These are phyloP conservation scores for Drosophila tropicalis DNA, from an alignment of 1,140 invertebrate genomes.

Conservation along the genomic window DNA sequence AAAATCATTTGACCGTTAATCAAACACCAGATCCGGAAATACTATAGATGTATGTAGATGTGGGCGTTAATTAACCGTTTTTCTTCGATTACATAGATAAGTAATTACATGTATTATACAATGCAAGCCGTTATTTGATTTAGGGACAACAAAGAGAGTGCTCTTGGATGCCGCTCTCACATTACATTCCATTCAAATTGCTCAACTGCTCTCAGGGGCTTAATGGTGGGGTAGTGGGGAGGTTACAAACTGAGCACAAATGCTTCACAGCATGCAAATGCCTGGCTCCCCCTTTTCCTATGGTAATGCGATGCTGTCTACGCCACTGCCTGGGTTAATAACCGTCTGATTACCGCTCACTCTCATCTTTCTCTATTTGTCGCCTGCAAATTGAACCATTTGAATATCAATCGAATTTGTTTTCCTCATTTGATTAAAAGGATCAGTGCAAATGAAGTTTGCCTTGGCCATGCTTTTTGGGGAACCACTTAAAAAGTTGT, in stretches of 20 bases:
- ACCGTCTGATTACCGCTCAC: background rate
- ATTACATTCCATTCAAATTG: slow-evolving; percentile 9
- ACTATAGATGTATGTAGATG: slow-evolving; percentile 12
- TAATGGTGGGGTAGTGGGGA: too few species aligned
- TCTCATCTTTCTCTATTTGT: slow-evolving; percentile 15
- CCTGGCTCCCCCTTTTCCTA: too few species aligned
- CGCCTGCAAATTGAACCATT: background rate
- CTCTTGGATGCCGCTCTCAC: slow-evolving; percentile 31
- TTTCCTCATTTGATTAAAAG: background rate
- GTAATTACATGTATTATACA: slow-evolving; percentile 41
- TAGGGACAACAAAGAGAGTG: slow-evolving; percentile 41
- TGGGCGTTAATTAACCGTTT: slow-evolving; percentile 36
- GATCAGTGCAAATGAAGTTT: slow-evolving; percentile 2
- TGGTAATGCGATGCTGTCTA: too few species aligned
- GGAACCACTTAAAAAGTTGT: background rate
- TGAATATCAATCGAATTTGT: slow-evolving; percentile 51
- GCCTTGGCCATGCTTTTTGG: slow-evolving; percentile 3
- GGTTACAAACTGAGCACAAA: too few species aligned
- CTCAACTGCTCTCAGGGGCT: background rate
- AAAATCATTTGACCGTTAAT: slow-evolving; percentile 42
- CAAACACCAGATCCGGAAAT: slow-evolving; percentile 53
- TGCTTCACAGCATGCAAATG: too few species aligned
- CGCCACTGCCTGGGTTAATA: background rate
- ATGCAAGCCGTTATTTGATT: slow-evolving; percentile 14
- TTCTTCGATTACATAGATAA: background rate